Percentiles rank a stretch among this genome's conserved stretches.
Evolutionary conservation across 2,797 vertebrate species (phyloP).

Genomic region (Coregonus suidteri): DNA sequence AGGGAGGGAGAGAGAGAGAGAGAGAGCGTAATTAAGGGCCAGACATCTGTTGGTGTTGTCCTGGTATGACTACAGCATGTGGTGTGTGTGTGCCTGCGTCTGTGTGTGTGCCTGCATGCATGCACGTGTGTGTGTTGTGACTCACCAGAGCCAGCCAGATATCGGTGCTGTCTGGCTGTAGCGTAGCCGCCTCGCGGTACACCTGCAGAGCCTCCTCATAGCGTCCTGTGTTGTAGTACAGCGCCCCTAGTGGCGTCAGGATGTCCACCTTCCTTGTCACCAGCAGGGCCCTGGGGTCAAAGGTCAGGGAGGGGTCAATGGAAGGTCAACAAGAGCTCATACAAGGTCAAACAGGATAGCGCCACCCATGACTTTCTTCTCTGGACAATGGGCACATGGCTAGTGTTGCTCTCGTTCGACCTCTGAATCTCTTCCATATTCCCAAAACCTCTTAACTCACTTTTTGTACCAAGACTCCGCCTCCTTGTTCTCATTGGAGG

Average conservation of each 20-base stretch:
- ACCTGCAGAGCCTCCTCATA: constrained; percentile 89
- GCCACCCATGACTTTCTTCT: background rate
- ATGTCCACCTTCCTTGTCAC: constrained; percentile 87
- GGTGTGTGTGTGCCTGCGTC: background rate
- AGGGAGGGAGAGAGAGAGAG: too few relatives aligned
- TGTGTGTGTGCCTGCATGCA: background rate
- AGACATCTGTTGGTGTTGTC: background rate
- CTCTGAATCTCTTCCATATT: background rate
- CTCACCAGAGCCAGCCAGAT: constrained; percentile 91
- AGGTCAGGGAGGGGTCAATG: constrained; percentile 8
- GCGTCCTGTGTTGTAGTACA: constrained; percentile 94
- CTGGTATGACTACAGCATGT: background rate
- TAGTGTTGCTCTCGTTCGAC: background rate
- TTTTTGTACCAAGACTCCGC: constrained; percentile 94
- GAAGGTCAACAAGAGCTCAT: background rate
- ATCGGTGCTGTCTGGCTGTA: constrained; percentile 85
- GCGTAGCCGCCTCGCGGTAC: constrained; percentile 83
- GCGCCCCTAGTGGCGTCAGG: constrained; percentile 88
- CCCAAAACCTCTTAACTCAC: constrained; percentile 63
- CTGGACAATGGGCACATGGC: background rate
- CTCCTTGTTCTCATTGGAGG: constrained; percentile 85
- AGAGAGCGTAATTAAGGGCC: background rate
- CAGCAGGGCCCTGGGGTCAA: constrained; percentile 81
- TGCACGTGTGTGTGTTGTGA: background rate
- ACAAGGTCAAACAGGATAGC: background rate